A percentile compares a stretch with the other conserved stretches of the same genome.
These are phyloP conservation scores for Oncorhynchus clarkii DNA, from an alignment of 2,113 vertebrate genomes.

Conservation along the genomic window DNA sequence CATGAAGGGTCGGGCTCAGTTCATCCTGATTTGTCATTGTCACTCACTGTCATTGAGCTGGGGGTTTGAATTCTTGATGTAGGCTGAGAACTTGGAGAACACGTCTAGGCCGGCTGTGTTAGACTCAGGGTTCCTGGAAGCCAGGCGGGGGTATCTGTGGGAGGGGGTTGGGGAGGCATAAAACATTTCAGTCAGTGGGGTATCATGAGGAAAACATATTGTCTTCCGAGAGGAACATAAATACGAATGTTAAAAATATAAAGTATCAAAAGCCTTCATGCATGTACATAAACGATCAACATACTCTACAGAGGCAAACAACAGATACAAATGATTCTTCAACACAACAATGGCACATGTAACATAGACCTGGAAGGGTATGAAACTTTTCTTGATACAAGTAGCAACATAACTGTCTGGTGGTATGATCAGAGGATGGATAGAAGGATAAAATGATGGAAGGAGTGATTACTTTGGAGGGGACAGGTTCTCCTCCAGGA, in stretches of 20 bases:
- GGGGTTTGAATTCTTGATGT: slow-evolving; percentile 90
- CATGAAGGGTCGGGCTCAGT: neutral
- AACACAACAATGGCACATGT: too few relatives aligned
- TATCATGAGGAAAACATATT: too few relatives aligned
- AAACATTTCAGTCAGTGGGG: too few relatives aligned
- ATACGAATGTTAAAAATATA: too few relatives aligned
- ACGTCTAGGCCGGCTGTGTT: slow-evolving; percentile 88
- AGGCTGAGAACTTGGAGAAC: slow-evolving; percentile 91
- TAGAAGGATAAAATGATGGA: neutral
- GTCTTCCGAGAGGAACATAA: too few relatives aligned
- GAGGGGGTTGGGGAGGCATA: neutral
- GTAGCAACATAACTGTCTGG: neutral
- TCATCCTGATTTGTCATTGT: neutral
- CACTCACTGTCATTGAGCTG: slow-evolving; percentile 80
- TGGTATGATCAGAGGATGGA: neutral
- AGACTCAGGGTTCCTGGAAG: slow-evolving; percentile 86
- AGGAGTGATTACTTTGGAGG: slow-evolving; percentile 78
- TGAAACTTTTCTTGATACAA: neutral
- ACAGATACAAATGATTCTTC: too few relatives aligned
- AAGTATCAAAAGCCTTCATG: too few relatives aligned
- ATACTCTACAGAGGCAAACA: too few relatives aligned
- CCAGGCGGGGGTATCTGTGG: slow-evolving; percentile 81
- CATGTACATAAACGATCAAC: too few relatives aligned
- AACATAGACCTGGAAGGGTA: neutral
- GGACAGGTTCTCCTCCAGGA: slow-evolving; percentile 83